Base-by-base conservation (phyloP, 2,888 invertebrate genomes). In the Netelia virgata region DNA sequence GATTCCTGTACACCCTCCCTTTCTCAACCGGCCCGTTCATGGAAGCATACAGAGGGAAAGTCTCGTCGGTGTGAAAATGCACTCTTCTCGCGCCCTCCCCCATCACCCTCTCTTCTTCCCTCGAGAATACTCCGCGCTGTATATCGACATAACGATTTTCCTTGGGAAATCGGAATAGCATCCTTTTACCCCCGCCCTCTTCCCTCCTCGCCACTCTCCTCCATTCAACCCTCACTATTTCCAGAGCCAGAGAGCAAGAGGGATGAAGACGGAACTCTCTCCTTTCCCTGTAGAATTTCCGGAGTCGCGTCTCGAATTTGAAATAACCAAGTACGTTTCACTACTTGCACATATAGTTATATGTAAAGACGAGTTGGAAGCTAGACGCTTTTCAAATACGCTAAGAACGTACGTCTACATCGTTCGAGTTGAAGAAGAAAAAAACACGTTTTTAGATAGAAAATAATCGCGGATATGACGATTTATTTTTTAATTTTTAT, bases 1-100 rank as follows among this genome's bases (percentile, higher is more conserved):
- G 75, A 83, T 83, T 76, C 83, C 79, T 59, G 66, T 80, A 76
- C 75, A 57, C 83, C 79, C 79, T 75, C 83, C 79, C 79, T 75
- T 77, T 59, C 66, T 69, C 55, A 72, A 23, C 64, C 73, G 61
- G 1, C 50, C 36, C 23, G 68, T 47, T 9, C 10, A 9, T 63
- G 47, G 59, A 61, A 47, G n/a, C 11, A 28, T 73, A 28, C 1
- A 53, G 57, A 61, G 64, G 16, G 16, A 18, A 55, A 74, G 70
- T 61, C 63, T n/a, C 55, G n/a, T 64, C 74, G 57, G 59, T 74
- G 68, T 43, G 73, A 78, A 53, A 75, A 83, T 78, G 78, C 69
- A 78, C 63, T 59, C 55, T 68, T 61, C 50, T 20, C 73, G 20
- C 23, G 0, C 23, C 16, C 18, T 23, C 23, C 3, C 23, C 3